Conservation (phyloP, 2,113 vertebrate genomes). For the Sclerurus mexicanus region DNA sequence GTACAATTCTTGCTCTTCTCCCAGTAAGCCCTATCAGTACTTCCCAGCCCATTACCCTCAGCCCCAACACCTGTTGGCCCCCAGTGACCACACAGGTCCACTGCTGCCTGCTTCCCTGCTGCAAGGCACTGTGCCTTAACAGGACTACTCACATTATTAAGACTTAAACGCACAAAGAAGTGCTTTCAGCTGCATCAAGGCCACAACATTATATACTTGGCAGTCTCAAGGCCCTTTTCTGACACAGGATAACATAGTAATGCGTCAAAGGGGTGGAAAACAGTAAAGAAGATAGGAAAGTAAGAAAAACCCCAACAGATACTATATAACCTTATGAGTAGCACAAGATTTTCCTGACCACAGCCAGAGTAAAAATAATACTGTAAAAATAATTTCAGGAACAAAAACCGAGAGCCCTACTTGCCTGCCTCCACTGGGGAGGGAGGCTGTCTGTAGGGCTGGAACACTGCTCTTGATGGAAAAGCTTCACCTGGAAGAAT, state of each 20-base stretch:
- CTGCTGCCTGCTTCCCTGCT: background rate
- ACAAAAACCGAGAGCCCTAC: background rate
- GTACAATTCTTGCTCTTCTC: background rate
- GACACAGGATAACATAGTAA: background rate
- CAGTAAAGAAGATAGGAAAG: background rate
- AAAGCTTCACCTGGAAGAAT: background rate
- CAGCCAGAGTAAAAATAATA: background rate
- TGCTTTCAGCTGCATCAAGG: background rate
- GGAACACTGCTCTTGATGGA: accelerated
- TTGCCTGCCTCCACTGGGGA: background rate
- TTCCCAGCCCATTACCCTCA: background rate
- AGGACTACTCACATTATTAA: background rate
- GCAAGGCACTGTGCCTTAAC: background rate
- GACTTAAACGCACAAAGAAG: background rate
- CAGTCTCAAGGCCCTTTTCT: background rate
- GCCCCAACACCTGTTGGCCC: background rate
- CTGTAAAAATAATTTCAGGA: background rate
- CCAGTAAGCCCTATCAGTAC: background rate
- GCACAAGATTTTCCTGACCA: background rate
- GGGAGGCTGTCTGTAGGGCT: background rate
- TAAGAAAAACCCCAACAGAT: background rate
- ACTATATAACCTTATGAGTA: background rate
- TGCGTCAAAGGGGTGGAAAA: background rate
- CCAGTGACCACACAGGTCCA: background rate
- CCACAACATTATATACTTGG: background rate